phyloP scores from a whole-genome alignment of 2,113 vertebrate genomes.

The Cochlearius cochlearius region DNA sequence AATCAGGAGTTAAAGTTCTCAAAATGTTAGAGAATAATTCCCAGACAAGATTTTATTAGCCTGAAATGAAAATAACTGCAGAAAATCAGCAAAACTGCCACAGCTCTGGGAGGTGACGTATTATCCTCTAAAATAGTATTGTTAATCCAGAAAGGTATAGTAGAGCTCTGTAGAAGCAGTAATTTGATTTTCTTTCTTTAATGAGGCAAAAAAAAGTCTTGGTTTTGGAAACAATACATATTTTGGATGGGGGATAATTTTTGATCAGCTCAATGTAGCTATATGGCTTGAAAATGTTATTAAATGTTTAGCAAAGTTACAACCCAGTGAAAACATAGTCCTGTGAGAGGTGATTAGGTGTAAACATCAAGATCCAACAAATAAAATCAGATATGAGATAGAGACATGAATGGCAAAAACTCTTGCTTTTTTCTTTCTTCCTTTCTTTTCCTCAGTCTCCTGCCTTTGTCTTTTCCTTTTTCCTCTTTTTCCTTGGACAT shows the following conservation, averaged over 20 bases:
- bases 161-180: not conserved
- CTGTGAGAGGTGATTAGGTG: not conserved
- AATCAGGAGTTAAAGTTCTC: not conserved
- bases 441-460: not conserved
- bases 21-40: not conserved
- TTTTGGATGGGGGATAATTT: not conserved
- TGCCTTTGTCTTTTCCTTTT: not conserved
- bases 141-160: not conserved
- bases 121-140: not conserved
- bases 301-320: not conserved
- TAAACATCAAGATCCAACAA: not conserved
- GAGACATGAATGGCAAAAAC: not conserved
- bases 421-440: accelerated
- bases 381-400: not conserved
- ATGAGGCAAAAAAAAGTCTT: not conserved
- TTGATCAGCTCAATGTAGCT: not conserved
- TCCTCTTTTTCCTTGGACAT: not conserved
- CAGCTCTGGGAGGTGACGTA: not conserved
- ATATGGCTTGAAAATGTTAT: not conserved
- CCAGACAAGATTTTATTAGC: not conserved
- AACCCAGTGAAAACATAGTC: not conserved
- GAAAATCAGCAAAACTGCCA: not conserved
- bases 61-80: not conserved
- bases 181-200: not conserved
- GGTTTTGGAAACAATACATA: not conserved